These are phyloP conservation scores for Pelagia noctiluca DNA, from an alignment of 30 jellyfish, hydroid and myxozoan species.

Conservation along the genomic window DNA sequence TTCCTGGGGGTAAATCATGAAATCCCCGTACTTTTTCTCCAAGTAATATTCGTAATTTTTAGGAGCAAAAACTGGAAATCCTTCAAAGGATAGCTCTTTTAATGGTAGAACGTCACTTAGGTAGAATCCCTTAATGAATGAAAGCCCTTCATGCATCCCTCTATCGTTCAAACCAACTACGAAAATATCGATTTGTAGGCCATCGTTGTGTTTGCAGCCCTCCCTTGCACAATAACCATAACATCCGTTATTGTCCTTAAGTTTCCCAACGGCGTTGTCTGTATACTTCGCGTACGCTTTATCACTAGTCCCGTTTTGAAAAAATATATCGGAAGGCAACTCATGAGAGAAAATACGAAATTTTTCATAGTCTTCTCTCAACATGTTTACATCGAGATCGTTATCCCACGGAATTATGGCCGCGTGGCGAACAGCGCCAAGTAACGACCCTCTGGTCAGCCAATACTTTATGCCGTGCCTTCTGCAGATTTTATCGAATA, in stretches of 20 bases:
- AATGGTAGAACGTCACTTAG: constrained; percentile 72
- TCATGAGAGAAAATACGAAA: constrained; percentile 70
- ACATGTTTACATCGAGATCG: constrained; percentile 82
- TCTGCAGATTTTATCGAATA: constrained; percentile 73
- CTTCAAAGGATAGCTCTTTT: constrained; percentile 68
- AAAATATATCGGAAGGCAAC: constrained; percentile 85
- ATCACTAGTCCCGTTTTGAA: constrained; percentile 79
- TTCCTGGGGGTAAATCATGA: constrained; percentile 38
- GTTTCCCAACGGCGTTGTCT: constrained; percentile 40
- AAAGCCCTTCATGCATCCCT: constrained; percentile 24
- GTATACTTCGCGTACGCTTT: constrained; percentile 39
- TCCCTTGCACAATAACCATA: not conserved
- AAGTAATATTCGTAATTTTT: constrained; percentile 15
- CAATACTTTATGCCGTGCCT: constrained; percentile 82
- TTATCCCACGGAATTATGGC: constrained; percentile 92
- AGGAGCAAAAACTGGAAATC: constrained; percentile 72
- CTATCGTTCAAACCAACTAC: constrained; percentile 51
- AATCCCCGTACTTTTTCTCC: constrained; percentile 36
- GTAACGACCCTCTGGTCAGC: constrained; percentile 85
- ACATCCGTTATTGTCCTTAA: constrained; percentile 82
- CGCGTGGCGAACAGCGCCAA: constrained; percentile 83
- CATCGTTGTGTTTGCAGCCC: constrained; percentile 66
- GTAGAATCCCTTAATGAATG: constrained; percentile 12
- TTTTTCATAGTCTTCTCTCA: constrained; percentile 73
- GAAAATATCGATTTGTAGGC: constrained; percentile 81